Evolutionary conservation across 2,113 vertebrate species (phyloP).

Genomic region (Lepus europaeus): DNA sequence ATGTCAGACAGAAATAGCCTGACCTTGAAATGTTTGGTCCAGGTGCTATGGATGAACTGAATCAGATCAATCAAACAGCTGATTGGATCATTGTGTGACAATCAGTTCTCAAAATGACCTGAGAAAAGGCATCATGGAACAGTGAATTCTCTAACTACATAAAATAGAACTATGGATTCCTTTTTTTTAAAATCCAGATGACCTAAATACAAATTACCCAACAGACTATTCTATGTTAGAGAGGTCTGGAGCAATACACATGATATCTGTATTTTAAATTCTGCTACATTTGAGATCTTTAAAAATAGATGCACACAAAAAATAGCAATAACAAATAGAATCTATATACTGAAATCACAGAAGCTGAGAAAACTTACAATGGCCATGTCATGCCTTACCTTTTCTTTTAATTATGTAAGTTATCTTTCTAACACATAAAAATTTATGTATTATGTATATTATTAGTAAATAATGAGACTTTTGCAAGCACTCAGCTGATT

Average conservation of each 20-base stretch:
- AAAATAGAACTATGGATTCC: constrained; percentile 61
- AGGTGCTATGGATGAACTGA: constrained; percentile 65
- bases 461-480: constrained; percentile 56
- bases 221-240: constrained; percentile 15
- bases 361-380: constrained; percentile 52
- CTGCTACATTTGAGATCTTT: constrained; percentile 47
- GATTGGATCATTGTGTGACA: constrained; percentile 79
- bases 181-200: constrained; percentile 47
- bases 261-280: constrained; percentile 70
- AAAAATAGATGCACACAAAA: constrained; percentile 65
- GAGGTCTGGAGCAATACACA: constrained; percentile 15
- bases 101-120: constrained; percentile 65
- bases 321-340: constrained; percentile 61
- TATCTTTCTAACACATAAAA: constrained; percentile 55
- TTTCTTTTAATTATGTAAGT: constrained; percentile 59
- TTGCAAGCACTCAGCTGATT: neutral
- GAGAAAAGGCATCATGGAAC: constrained; percentile 51
- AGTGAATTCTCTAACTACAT: constrained; percentile 67
- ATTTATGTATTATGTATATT: neutral
- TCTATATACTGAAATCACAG: constrained; percentile 21
- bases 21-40: constrained; percentile 75
- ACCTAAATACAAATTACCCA: constrained; percentile 60
- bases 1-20: constrained; percentile 69
- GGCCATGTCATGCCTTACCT: constrained; percentile 41
- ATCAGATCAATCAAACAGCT: constrained; percentile 77